Evolutionary conservation across 2,797 vertebrate genomes (phyloP), one percentile per base, ranked within the genome.

Genomic region (Molossus molossus): DNA sequence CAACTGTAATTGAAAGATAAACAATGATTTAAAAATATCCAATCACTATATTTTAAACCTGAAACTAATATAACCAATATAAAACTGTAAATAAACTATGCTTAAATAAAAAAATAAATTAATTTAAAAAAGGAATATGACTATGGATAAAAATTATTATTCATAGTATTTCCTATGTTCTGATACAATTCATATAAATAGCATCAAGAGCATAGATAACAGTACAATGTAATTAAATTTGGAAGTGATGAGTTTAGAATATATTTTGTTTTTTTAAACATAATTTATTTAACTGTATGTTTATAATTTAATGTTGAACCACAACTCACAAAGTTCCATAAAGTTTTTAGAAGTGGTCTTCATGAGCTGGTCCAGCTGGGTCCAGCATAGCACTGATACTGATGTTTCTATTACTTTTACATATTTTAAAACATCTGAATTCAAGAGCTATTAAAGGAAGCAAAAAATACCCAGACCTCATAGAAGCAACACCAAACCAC

Each of bases 361-460:
- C 29, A 45, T 8, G 4, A 60, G 10, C 2, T 17, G n/a, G 0
- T 29, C 73, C 0, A 53, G 6, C 9, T 45, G 40, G 11, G 4
- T 92, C 25, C 18, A 15, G 14, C 14, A 81, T 0, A 73, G 1
- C 55, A 40, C 14, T 73, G 23, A 57, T 65, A 45, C 2, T 45
- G 40, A 45, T 65, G 0, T 29, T 83, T 57, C 23, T 77, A 29
- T 40, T 45, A 45, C 1, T 45, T 45, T 45, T 45, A 45, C 3
- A 53, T n/a, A 80, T 90, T 87, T 87, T 72, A 33, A 48, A 77
- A 21, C 20, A 73, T 48, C 75, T 69, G 25, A 58, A 65, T 87
- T 5, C 13, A 53, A 69, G 79, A 64, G 3, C 14, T 73, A n/a
- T 81, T 58, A 6, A 45, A 45, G 40, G 40, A 45, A 45, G 40